Percentiles rank a stretch among this genome's conserved stretches.
These are phyloP conservation scores for Aramus guarauna DNA, from an alignment of 2,113 vertebrate species.

Conservation along the genomic window DNA sequence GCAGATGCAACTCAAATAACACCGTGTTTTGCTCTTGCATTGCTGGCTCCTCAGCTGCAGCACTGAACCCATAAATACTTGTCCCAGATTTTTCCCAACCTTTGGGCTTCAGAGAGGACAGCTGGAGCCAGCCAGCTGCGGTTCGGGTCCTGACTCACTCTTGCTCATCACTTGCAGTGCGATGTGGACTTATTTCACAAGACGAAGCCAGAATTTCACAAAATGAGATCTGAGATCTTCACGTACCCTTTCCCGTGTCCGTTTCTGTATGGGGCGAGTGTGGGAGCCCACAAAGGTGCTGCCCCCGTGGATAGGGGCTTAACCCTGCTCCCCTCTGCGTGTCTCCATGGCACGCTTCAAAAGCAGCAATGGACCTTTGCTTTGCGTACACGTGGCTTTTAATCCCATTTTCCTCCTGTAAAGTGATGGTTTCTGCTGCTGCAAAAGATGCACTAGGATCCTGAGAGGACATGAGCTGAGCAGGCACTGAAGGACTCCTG, in stretches of 20 bases:
- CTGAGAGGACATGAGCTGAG: not conserved
- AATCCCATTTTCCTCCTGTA: not conserved
- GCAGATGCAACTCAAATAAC: constrained; percentile 3
- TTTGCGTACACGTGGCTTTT: rapidly evolving
- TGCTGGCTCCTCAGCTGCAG: constrained; percentile 17
- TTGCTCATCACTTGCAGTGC: not conserved
- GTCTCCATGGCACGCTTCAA: not conserved
- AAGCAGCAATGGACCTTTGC: not conserved
- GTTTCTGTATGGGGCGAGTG: rapidly evolving
- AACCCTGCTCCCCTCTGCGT: not conserved
- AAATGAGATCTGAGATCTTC: not conserved
- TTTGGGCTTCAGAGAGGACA: not conserved
- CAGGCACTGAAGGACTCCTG: not conserved
- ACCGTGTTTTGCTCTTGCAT: not conserved
- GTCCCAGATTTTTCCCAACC: constrained; percentile 19
- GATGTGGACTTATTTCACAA: not conserved
- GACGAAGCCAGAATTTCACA: not conserved
- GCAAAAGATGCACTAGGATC: not conserved
- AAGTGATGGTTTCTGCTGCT: rapidly evolving
- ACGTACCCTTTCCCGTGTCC: rapidly evolving
- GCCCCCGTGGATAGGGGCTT: not conserved
- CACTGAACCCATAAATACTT: not conserved
- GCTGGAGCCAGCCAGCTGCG: not conserved
- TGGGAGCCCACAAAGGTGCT: not conserved
- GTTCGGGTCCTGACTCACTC: not conserved